Evolutionary conservation across 2,888 invertebrate species (phyloP).

Genomic region (Lysandra bellargus): DNA sequence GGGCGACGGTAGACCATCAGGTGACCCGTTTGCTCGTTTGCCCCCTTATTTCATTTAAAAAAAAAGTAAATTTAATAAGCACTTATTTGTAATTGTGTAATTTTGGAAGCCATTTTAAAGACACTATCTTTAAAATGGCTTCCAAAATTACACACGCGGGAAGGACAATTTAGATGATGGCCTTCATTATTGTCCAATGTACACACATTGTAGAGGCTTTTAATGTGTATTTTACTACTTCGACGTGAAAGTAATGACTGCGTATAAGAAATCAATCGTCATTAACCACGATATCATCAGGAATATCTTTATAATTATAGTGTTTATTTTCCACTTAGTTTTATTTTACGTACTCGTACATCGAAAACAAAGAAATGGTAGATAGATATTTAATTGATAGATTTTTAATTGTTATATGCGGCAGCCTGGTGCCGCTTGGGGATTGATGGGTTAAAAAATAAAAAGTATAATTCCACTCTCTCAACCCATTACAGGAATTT

Average conservation of each 20-base stretch:
- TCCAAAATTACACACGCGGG: not conserved
- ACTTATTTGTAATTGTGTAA: not conserved
- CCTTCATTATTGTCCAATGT: not conserved
- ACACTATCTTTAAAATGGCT: not conserved
- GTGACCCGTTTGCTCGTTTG: no score
- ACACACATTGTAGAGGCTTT: not conserved
- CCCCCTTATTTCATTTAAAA: no score
- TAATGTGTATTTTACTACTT: not conserved
- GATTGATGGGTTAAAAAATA: no score
- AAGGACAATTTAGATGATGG: not conserved
- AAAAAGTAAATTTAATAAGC: not conserved
- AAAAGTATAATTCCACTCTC: no score
- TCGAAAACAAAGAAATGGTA: not conserved
- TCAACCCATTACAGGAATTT: no score
- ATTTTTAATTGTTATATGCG: no score
- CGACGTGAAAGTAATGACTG: conserved; percentile 18
- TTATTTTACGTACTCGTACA: not conserved
- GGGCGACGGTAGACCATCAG: no score
- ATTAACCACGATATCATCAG: conserved; percentile 13
- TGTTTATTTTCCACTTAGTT: conserved; percentile 20
- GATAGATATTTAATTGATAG: not conserved
- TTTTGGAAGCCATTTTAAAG: no score
- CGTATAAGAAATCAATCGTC: conserved; percentile 28
- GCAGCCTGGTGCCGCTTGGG: no score
- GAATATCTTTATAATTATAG: conserved; percentile 25